These are phyloP conservation scores for Urocyon cinereoargenteus DNA, from an alignment of 2,797 vertebrate species.

Conservation along the genomic window DNA sequence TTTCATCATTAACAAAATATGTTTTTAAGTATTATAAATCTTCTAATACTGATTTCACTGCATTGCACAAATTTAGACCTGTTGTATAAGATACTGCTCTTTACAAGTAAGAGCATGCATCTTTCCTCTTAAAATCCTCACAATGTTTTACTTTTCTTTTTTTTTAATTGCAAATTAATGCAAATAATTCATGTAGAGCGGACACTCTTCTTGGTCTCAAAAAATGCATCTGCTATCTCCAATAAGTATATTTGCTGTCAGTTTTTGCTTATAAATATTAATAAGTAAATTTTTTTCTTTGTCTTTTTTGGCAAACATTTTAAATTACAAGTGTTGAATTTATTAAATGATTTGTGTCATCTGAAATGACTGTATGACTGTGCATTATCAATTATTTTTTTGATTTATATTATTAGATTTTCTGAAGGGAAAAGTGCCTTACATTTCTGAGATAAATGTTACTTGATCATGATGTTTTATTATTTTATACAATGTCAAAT, in stretches of 20 bases:
- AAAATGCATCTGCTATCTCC: neutral
- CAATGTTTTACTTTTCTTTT: neutral
- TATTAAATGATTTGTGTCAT: neutral
- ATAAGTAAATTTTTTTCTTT: neutral
- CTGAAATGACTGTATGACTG: neutral
- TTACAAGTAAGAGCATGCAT: neutral
- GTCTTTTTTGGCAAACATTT: neutral
- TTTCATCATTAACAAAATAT: neutral
- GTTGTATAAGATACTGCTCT: neutral
- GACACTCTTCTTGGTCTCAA: neutral
- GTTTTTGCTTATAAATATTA: neutral
- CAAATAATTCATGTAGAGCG: neutral
- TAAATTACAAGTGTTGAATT: neutral
- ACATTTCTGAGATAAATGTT: neutral
- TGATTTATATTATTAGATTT: neutral
- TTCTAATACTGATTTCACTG: neutral
- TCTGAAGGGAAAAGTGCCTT: neutral
- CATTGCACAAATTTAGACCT: neutral
- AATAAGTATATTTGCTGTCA: neutral
- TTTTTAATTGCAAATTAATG: neutral
- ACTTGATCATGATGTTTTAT: neutral
- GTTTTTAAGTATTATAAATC: neutral
- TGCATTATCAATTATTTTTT: neutral
- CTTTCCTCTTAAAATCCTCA: neutral
- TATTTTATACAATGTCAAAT: neutral